These are phyloP conservation scores for Saturnia japonica DNA, from an alignment of 2,888 invertebrate species.

Conservation along the genomic window DNA sequence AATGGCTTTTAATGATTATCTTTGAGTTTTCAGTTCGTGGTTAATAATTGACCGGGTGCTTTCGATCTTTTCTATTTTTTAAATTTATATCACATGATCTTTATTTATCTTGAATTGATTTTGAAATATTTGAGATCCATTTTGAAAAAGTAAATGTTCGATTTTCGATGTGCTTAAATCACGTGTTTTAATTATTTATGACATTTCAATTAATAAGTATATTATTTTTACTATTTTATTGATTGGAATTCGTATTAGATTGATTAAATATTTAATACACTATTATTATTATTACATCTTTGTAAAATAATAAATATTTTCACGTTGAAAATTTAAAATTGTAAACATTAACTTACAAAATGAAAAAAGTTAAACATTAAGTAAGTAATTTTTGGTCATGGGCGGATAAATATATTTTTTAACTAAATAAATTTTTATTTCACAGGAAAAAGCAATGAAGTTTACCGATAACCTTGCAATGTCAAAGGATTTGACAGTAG, in stretches of 20 bases:
- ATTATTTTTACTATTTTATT: not conserved
- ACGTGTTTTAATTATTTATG: not conserved
- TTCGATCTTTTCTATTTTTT: not conserved
- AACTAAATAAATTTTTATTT: constrained; percentile 33
- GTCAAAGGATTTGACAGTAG: constrained; percentile 66
- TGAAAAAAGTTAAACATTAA: not conserved
- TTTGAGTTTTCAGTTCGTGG: not conserved
- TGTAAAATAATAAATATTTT: not conserved
- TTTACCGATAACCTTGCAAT: constrained; percentile 71
- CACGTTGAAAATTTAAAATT: too few species aligned
- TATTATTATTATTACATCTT: not conserved
- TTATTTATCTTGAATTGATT: too few species aligned
- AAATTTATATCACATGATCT: not conserved
- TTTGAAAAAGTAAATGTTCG: too few species aligned
- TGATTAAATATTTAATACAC: too few species aligned
- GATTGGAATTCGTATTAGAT: not conserved
- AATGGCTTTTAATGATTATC: not conserved
- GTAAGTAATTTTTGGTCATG: not conserved
- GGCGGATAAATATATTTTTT: not conserved
- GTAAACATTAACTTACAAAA: too few species aligned
- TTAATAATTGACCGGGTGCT: not conserved
- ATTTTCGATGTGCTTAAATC: too few species aligned
- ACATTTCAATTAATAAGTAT: not conserved
- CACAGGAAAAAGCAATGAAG: constrained; percentile 76
- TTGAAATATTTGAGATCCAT: not conserved